phyloP scores from a whole-genome alignment of 37 sponge, comb jelly and placozoan species.

The Chondrosia reniformis region DNA sequence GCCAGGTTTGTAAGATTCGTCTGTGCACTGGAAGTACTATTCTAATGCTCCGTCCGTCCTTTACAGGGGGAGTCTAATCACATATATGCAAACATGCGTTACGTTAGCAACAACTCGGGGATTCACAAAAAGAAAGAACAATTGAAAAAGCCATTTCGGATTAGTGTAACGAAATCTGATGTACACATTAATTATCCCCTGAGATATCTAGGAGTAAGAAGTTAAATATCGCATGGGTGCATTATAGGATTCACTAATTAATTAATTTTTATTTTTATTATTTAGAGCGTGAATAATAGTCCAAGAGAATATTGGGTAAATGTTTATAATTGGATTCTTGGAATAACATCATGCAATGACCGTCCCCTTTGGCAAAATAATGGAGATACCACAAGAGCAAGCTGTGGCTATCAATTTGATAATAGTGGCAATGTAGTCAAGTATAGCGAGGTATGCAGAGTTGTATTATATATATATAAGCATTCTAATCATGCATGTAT shows the following conservation, averaged over 20 bases:
- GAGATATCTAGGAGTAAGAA: constrained; percentile 38
- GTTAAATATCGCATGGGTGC: not conserved
- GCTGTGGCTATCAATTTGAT: constrained; percentile 5
- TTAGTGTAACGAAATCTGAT: constrained; percentile 65
- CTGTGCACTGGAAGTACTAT: not conserved
- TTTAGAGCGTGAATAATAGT: constrained; percentile 30
- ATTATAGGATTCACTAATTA: not conserved
- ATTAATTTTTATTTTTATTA: too few relatives aligned
- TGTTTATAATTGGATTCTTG: constrained; percentile 1
- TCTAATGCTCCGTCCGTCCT: not conserved
- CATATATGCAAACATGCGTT: constrained; percentile 51
- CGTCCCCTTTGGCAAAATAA: not conserved
- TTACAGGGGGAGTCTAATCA: constrained; percentile 49
- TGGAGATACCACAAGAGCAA: not conserved
- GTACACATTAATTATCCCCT: constrained; percentile 65
- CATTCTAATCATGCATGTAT: too few relatives aligned
- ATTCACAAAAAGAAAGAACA: constrained; percentile 33
- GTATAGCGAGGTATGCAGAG: not conserved
- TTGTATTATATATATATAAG: not conserved
- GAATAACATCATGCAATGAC: constrained; percentile 7
- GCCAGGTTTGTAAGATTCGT: constrained; percentile 50
- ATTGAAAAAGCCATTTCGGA: constrained; percentile 73
- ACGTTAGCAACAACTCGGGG: constrained; percentile 41
- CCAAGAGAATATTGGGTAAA: constrained; percentile 21
- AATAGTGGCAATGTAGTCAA: not conserved